phyloP scores from a whole-genome alignment of 64 coral and sea anemone species.

The Montipora foliosa region DNA sequence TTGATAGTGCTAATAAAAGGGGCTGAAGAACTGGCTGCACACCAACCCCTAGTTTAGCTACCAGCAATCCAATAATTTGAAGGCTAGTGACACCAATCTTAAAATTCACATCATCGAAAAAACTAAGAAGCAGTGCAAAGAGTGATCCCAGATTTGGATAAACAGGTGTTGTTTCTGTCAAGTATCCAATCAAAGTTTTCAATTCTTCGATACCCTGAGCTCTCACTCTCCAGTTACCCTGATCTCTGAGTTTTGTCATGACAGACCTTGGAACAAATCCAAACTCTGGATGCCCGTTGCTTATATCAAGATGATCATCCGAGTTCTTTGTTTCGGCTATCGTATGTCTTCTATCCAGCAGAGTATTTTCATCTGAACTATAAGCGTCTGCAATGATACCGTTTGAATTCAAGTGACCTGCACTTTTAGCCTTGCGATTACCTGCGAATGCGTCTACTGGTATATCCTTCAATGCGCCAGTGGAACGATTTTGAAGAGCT shows the following conservation, averaged over 20 bases:
- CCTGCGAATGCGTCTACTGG: conserved; percentile 43
- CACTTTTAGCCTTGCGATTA: conserved; percentile 90
- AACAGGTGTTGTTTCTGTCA: conserved; percentile 71
- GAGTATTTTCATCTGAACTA: conserved; percentile 25
- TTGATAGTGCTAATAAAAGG: conserved; percentile 81
- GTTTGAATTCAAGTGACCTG: conserved; percentile 81
- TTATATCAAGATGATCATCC: conserved; percentile 51
- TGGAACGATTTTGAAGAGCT: conserved; percentile 74
- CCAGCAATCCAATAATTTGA: conserved; percentile 91
- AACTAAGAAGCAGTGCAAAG: conserved; percentile 83
- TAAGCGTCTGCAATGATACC: conserved; percentile 68
- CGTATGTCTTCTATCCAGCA: conserved; percentile 86
- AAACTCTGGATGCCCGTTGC: conserved; percentile 66
- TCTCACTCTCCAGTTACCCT: conserved; percentile 89
- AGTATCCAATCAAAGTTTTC: conserved; percentile 79
- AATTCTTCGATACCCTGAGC: conserved; percentile 97
- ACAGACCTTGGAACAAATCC: conserved; percentile 88
- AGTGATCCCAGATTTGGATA: conserved; percentile 84
- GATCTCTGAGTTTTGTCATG: conserved; percentile 86
- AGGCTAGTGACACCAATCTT: conserved; percentile 96
- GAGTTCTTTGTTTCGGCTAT: conserved; percentile 71
- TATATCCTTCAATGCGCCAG: conserved; percentile 53
- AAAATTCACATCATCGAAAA: conserved; percentile 94
- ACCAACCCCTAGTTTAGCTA: conserved; percentile 82
- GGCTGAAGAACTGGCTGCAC: conserved; percentile 85